These are phyloP conservation scores for Pyrocoelia pectoralis DNA, from an alignment of 2,888 invertebrate species.

Conservation along the genomic window DNA sequence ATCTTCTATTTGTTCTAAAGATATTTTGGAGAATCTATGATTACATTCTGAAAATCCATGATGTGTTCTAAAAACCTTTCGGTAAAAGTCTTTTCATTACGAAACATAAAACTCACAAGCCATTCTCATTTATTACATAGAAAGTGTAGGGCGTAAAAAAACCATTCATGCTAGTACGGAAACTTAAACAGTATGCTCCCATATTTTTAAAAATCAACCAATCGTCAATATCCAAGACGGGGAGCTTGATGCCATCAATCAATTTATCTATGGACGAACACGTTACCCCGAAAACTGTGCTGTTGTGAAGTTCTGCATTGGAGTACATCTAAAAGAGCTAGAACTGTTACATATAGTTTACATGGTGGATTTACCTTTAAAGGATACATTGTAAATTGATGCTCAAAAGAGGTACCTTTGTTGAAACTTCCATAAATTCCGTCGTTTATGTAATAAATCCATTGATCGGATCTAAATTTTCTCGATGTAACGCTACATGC, in stretches of 20 bases:
- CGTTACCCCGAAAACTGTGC: constrained; percentile 94
- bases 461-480: constrained; percentile 57
- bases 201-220: constrained; percentile 94
- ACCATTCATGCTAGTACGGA: constrained; percentile 94
- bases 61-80: too few species aligned
- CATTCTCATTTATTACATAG: too few species aligned
- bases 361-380: constrained; percentile 62
- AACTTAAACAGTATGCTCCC: constrained; percentile 97
- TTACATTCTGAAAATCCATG: too few species aligned
- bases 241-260: constrained; percentile 69
- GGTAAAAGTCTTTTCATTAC: too few species aligned
- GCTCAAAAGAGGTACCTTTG: constrained; percentile 61
- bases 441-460: constrained; percentile 98
- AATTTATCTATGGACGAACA: constrained; percentile 93
- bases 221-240: constrained; percentile 80
- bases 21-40: too few species aligned
- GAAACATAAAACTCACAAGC: too few species aligned
- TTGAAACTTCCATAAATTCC: constrained; percentile 98
- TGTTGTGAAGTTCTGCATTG: constrained; percentile 43
- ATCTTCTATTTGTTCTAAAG: too few species aligned
- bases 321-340: background rate
- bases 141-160: constrained; percentile 60
- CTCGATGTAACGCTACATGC: constrained; percentile 87
- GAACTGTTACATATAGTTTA: background rate
- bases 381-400: constrained; percentile 61